phyloP scores from a whole-genome alignment of 2,888 invertebrate species.

The Adelognathus sp. region DNA sequence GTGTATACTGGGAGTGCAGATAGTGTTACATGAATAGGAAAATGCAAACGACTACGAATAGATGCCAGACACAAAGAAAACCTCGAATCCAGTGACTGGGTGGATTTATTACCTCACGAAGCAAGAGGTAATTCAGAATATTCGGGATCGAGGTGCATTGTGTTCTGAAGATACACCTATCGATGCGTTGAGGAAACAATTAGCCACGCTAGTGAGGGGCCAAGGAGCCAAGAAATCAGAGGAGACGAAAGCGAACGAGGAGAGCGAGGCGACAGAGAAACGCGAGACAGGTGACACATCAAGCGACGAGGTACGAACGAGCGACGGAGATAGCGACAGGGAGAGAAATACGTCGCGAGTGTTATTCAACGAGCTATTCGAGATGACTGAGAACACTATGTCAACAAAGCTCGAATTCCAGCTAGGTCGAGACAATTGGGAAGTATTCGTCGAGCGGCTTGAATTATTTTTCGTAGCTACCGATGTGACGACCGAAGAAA shows the following conservation, averaged over 20 bases:
- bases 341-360: too few relatives aligned
- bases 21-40: background rate
- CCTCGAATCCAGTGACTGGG: background rate
- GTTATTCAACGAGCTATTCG: background rate
- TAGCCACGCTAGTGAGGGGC: background rate
- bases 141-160: background rate
- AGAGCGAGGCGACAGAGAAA: background rate
- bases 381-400: background rate
- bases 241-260: background rate
- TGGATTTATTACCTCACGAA: background rate
- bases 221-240: background rate
- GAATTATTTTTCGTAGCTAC: constrained; percentile 20
- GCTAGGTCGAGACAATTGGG: constrained; percentile 12
- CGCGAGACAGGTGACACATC: background rate
- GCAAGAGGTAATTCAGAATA: background rate
- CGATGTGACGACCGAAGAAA: background rate
- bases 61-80: background rate
- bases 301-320: too few relatives aligned
- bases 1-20: background rate
- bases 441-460: background rate
- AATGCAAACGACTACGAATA: background rate
- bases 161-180: background rate
- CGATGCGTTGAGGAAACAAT: background rate
- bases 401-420: background rate
- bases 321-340: too few relatives aligned